A percentile compares a stretch with the other conserved stretches of the same genome.
Conservation (phyloP, 2,888 invertebrate species). For the Mesorhabditis sp. region DNA sequence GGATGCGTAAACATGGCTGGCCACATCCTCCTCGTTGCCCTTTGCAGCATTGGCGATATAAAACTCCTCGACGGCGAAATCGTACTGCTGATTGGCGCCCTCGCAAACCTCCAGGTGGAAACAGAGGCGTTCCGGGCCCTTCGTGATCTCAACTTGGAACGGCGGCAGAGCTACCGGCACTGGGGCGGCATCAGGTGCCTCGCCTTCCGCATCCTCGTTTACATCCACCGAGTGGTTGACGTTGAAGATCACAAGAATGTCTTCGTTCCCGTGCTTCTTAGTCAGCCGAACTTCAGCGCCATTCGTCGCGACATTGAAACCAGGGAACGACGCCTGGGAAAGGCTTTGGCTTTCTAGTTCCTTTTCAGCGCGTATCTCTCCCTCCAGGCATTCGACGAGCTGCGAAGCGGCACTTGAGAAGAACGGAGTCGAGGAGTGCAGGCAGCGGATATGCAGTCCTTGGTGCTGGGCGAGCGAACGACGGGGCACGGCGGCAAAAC, state of each 20-base stretch:
- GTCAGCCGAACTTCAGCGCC: slow-evolving; percentile 81
- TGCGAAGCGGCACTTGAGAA: slow-evolving; percentile 5
- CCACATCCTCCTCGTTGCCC: slow-evolving; percentile 73
- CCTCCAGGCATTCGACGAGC: background rate
- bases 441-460: no score
- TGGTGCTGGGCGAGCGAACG: no score
- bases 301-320: slow-evolving; percentile 75
- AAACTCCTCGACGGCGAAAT: slow-evolving; percentile 88
- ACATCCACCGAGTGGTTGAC: slow-evolving; percentile 91
- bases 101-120: slow-evolving; percentile 52
- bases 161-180: slow-evolving; percentile 73
- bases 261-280: slow-evolving; percentile 66
- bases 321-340: slow-evolving; percentile 70
- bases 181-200: slow-evolving; percentile 21
- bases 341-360: background rate
- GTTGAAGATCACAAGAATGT: slow-evolving; percentile 77
- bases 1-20: slow-evolving; percentile 79
- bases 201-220: slow-evolving; percentile 62
- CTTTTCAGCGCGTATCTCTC: slow-evolving; percentile 5
- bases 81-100: slow-evolving; percentile 62
- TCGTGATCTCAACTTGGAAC: slow-evolving; percentile 81
- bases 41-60: slow-evolving; percentile 66
- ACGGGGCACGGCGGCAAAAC: no score
- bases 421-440: background rate
- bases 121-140: slow-evolving; percentile 67